Conservation (phyloP, 2,888 invertebrate species). For the Eutolmus rufibarbis region DNA sequence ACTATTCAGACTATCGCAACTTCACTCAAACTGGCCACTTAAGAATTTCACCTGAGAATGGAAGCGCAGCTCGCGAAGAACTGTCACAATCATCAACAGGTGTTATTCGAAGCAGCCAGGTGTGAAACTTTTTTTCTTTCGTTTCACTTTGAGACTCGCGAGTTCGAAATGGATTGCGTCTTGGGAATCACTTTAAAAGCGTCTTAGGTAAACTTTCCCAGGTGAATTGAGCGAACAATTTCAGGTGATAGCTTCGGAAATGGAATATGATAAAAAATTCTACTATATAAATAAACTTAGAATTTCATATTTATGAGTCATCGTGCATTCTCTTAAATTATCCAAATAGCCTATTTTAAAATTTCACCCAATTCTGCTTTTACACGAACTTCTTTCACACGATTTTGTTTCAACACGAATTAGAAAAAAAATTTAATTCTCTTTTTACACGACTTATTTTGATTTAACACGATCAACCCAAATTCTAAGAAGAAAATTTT, state of each 20-base stretch:
- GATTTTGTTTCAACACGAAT: too few relatives aligned
- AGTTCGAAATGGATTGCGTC: neutral
- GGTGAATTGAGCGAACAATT: neutral
- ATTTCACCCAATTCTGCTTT: too few relatives aligned
- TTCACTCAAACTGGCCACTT: neutral
- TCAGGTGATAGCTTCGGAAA: neutral
- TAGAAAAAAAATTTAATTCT: too few relatives aligned
- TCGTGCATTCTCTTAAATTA: too few relatives aligned
- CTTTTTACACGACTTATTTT: too few relatives aligned
- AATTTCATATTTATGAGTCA: too few relatives aligned
- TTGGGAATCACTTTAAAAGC: neutral
- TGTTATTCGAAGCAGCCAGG: neutral
- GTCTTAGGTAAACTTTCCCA: neutral
- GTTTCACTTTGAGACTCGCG: neutral
- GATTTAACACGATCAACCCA: too few relatives aligned
- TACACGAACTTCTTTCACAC: too few relatives aligned
- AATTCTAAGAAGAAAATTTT: too few relatives aligned
- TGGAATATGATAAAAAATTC: neutral
- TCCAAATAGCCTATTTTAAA: too few relatives aligned
- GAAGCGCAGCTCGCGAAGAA: neutral
- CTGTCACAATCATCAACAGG: slow-evolving; percentile 6
- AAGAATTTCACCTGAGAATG: slow-evolving; percentile 8
- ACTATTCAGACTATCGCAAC: neutral
- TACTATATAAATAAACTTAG: too few relatives aligned
- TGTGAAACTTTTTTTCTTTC: neutral